These are phyloP conservation scores for Chiloscyllium plagiosum DNA, from an alignment of 2,113 vertebrate species.

Conservation along the genomic window DNA sequence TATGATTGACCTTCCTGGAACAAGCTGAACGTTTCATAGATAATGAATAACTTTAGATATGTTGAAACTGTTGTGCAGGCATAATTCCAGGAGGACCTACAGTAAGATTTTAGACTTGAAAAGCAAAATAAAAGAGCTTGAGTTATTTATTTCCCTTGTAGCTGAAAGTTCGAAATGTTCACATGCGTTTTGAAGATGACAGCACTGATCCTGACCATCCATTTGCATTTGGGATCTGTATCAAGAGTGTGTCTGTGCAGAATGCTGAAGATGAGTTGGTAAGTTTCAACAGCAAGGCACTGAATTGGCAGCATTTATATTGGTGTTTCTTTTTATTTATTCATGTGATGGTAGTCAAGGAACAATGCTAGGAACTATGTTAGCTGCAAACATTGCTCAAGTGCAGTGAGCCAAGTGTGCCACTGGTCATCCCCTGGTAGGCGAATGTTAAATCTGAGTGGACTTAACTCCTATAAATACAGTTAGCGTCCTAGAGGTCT, in stretches of 20 bases:
- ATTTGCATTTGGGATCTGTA: conserved; percentile 85
- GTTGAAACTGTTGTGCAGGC: neutral
- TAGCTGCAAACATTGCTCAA: neutral
- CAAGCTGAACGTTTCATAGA: neutral
- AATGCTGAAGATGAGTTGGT: conserved; percentile 82
- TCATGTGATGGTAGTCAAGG: neutral
- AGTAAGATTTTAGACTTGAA: neutral
- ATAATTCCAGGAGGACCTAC: neutral
- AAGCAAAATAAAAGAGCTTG: neutral
- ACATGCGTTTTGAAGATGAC: conserved; percentile 89
- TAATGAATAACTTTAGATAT: neutral
- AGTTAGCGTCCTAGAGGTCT: too few species aligned
- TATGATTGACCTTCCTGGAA: neutral
- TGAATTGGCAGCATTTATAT: neutral
- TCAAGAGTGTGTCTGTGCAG: conserved; percentile 87
- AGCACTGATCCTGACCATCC: conserved; percentile 72
- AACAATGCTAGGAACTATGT: neutral
- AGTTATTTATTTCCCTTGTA: conserved; percentile 45
- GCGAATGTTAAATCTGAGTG: neutral
- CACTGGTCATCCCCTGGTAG: neutral
- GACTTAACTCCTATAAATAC: neutral
- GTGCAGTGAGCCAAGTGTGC: neutral
- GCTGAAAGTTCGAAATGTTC: conserved; percentile 94
- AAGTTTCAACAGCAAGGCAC: conserved; percentile 42
- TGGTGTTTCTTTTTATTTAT: neutral